These are phyloP conservation scores for Synergus japonicus DNA, from an alignment of 2,888 invertebrate genomes.

Conservation along the genomic window DNA sequence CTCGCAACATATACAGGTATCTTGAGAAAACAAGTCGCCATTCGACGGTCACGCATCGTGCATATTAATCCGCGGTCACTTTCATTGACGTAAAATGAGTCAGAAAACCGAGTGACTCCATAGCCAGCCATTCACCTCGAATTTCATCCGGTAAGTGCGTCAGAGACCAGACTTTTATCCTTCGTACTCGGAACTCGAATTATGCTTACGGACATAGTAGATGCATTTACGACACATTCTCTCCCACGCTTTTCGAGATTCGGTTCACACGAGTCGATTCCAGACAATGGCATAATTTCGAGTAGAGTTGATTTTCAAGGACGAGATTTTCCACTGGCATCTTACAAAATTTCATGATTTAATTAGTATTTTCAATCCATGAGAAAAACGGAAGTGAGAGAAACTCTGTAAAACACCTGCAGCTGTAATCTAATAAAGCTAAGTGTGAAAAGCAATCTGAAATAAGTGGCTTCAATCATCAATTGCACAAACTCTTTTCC, in stretches of 20 bases:
- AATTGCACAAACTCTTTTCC: not conserved
- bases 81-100: constrained; percentile 68
- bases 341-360: not conserved
- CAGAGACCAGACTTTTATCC: constrained; percentile 56
- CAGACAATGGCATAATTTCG: constrained; percentile 31
- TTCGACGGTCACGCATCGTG: constrained; percentile 50
- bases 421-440: not conserved
- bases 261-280: constrained; percentile 34
- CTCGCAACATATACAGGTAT: constrained; percentile 1
- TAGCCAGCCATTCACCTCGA: constrained; percentile 62
- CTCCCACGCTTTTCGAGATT: constrained; percentile 38
- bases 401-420: not conserved
- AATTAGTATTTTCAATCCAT: no score
- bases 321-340: not conserved
- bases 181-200: constrained; percentile 50
- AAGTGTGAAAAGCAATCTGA: constrained; percentile 11
- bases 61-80: constrained; percentile 58
- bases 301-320: constrained; percentile 16
- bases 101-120: constrained; percentile 58
- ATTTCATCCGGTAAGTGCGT: constrained; percentile 67
- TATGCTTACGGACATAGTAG: constrained; percentile 39
- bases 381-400: not conserved
- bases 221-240: constrained; percentile 41
- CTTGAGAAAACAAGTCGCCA: constrained; percentile 41
- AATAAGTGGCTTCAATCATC: constrained; percentile 24